Conservation (phyloP, 2,113 vertebrate species). For the Narcine bancroftii region DNA sequence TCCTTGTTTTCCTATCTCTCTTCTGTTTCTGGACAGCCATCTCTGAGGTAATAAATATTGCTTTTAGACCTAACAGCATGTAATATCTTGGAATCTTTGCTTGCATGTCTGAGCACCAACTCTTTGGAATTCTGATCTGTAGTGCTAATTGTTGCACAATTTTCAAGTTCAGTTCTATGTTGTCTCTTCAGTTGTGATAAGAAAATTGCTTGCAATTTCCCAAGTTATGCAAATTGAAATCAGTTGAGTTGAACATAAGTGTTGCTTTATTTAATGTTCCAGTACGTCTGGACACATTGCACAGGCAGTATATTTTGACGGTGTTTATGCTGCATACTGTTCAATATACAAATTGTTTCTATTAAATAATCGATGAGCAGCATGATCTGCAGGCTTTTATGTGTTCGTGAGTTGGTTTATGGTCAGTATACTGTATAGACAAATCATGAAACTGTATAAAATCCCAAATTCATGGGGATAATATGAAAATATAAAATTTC, state of each 20-base stretch:
- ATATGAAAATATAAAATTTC: no score
- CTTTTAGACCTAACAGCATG: neutral
- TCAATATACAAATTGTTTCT: neutral
- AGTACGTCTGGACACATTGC: neutral
- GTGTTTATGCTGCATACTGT: neutral
- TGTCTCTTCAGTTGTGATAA: neutral
- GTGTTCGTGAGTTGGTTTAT: neutral
- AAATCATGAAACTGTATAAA: neutral
- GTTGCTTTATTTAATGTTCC: neutral
- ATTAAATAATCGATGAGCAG: neutral
- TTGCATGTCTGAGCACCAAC: conserved; percentile 4
- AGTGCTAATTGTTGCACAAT: neutral
- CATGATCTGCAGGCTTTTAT: neutral
- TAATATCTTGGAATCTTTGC: conserved; percentile 5
- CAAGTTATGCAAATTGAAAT: neutral
- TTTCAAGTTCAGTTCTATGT: neutral
- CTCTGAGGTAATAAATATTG: conserved; percentile 34
- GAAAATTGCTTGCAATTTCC: neutral
- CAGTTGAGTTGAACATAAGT: neutral
- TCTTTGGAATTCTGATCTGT: neutral
- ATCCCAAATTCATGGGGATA: neutral
- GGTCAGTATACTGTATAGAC: neutral
- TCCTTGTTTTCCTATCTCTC: conserved; percentile 25
- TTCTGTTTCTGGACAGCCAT: conserved; percentile 31
- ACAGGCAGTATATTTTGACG: no score